Base-by-base conservation (phyloP, 2,888 invertebrate genomes). In the Cataglyphis rosenhaueri region DNA sequence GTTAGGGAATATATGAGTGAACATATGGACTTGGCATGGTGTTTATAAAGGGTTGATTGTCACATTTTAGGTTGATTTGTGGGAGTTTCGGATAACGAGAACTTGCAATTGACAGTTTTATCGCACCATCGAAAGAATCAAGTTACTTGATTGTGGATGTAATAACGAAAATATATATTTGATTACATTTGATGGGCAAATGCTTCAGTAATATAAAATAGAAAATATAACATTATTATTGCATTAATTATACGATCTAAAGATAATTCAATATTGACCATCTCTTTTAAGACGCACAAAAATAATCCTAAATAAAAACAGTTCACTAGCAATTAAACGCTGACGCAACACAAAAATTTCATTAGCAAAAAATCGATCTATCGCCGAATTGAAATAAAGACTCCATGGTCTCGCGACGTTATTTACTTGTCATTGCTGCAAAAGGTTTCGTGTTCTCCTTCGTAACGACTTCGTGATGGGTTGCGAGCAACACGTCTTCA, bases 401-500 rank as follows among this genome's bases (percentile, higher is more conserved):
- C 71, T 29, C 52, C 48, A 15, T 64, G 41, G 75, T 81, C 25
- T 55, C 48, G 73, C 82, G 48, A 41, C 48, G 25, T 78, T 79
- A 79, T 79, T 71, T 79, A 79, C 78, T 79, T 79, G 78, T 79
- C 78, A 79, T 79, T 71, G 78, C 78, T 59, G 70, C 78, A 79
- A 79, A 79, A 79, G 70, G 71, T 71, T 71, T 48, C 70, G 59
- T 78, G 78, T 78, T 78, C 78, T 61, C 25, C 18, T 70, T 38
- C 41, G 57, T 18, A 62, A 68, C 65, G 38, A 78, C 70, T 74
- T 71, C 57, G 57, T 35, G 74, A 83, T 74, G 44, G 84, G 55
- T 55, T 48, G 65, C 38, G 55, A 57, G 65, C 52, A 35, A 65
- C 83, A 82, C 76, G 81, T 87, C 86, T 89, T 89, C 81, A 83